These are phyloP conservation scores for Ploceus nigricollis DNA, from an alignment of 2,113 vertebrate genomes.

Conservation along the genomic window DNA sequence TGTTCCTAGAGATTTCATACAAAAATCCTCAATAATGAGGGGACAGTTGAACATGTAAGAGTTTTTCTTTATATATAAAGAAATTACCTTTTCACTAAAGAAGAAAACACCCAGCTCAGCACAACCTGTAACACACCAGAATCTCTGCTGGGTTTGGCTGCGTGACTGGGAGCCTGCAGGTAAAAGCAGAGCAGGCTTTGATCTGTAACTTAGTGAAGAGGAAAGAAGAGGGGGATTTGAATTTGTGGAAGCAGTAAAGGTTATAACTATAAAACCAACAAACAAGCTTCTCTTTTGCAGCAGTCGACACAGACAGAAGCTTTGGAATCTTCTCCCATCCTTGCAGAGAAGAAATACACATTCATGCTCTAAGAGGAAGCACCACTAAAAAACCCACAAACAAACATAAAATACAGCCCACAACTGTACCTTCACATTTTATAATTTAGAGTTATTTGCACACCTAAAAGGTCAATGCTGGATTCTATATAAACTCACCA, in stretches of 20 bases:
- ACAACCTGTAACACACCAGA: accelerated
- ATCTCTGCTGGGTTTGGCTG: background rate
- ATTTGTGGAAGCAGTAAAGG: background rate
- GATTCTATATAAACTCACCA: background rate
- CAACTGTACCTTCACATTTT: background rate
- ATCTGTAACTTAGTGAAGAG: background rate
- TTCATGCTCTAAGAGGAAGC: background rate
- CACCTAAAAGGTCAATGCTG: background rate
- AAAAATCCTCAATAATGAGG: background rate
- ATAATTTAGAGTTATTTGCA: background rate
- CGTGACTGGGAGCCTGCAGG: background rate
- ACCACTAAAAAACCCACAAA: background rate
- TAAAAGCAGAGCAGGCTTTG: background rate
- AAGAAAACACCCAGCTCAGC: background rate
- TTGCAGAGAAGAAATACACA: background rate
- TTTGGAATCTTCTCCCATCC: background rate
- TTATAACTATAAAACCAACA: background rate
- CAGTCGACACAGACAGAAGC: background rate
- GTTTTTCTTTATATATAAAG: background rate
- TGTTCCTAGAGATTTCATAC: background rate
- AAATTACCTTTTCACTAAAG: background rate
- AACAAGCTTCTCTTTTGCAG: background rate
- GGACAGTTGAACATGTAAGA: background rate
- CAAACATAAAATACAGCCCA: background rate
- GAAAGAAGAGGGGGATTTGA: background rate